These are phyloP conservation scores for Euglossa dilemma DNA, from an alignment of 1,140 invertebrate species.

Conservation along the genomic window DNA sequence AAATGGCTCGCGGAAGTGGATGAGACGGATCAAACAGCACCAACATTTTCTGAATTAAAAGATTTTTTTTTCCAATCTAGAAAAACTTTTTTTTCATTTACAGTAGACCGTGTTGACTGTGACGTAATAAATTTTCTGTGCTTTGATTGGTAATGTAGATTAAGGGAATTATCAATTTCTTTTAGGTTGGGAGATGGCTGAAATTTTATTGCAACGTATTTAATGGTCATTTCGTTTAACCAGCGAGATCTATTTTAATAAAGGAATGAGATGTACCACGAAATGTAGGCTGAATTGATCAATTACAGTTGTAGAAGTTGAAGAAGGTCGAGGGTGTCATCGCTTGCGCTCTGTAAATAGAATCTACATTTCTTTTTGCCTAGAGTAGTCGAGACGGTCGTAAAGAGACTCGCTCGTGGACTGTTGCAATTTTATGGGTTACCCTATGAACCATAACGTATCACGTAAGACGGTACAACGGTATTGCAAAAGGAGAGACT, in stretches of 20 bases:
- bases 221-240: background rate
- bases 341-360: constrained; percentile 11
- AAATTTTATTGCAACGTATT: background rate
- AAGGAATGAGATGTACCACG: background rate
- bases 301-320: constrained; percentile 9
- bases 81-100: background rate
- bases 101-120: background rate
- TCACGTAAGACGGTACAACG: too few species aligned
- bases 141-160: background rate
- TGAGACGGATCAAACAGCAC: too few species aligned
- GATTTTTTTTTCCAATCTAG: background rate
- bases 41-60: background rate
- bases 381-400: background rate
- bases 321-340: constrained; percentile 17
- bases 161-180: background rate
- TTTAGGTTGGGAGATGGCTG: background rate
- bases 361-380: background rate
- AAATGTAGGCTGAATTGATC: constrained; percentile 22
- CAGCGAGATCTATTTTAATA: background rate
- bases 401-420: background rate
- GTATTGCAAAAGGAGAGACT: background rate
- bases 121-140: background rate
- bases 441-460: background rate
- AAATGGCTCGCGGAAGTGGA: background rate
- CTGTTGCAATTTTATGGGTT: background rate